A percentile compares a stretch with the other conserved stretches of the same genome.
Evolutionary conservation across 2,113 vertebrate genomes (phyloP).

Genomic region (Dicentrarchus labrax): DNA sequence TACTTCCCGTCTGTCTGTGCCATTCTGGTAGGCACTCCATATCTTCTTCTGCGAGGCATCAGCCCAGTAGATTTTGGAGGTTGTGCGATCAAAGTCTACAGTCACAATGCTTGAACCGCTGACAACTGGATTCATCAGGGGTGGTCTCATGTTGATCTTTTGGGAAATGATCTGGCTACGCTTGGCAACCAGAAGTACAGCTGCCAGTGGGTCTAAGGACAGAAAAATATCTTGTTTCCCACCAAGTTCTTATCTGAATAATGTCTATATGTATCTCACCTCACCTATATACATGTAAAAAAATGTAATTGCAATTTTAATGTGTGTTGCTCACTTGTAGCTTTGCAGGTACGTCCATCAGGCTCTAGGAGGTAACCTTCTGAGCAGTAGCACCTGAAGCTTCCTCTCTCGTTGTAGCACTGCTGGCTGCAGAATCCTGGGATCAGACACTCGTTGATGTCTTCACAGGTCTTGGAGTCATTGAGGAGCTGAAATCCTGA

Average conservation of each 20-base stretch:
- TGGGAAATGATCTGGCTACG: slow-evolving; percentile 78
- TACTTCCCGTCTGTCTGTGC: slow-evolving; percentile 68
- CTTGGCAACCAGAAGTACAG: slow-evolving; percentile 75
- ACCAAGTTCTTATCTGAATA: neutral
- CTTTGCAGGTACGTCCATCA: slow-evolving; percentile 82
- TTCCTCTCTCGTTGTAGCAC: slow-evolving; percentile 81
- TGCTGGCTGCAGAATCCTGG: slow-evolving; percentile 83
- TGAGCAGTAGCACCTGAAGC: slow-evolving; percentile 81
- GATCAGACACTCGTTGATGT: slow-evolving; percentile 81
- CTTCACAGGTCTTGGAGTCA: slow-evolving; percentile 82
- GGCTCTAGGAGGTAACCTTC: slow-evolving; percentile 78
- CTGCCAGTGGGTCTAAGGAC: slow-evolving; percentile 61
- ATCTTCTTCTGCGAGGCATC: slow-evolving; percentile 79
- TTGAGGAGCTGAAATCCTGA: slow-evolving; percentile 79
- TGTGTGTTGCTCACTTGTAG: slow-evolving; percentile 42
- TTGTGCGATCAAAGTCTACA: slow-evolving; percentile 78
- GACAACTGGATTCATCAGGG: slow-evolving; percentile 58
- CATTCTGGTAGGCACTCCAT: slow-evolving; percentile 75
- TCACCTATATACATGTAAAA: no score
- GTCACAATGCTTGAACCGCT: slow-evolving; percentile 73
- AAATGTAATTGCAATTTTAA: neutral
- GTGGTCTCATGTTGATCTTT: slow-evolving; percentile 68
- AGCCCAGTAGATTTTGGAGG: slow-evolving; percentile 81
- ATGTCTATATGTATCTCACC: neutral
- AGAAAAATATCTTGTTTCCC: neutral